Evolutionary conservation across 1,140 invertebrate genomes (phyloP).

Genomic region (Grapholita molesta): DNA sequence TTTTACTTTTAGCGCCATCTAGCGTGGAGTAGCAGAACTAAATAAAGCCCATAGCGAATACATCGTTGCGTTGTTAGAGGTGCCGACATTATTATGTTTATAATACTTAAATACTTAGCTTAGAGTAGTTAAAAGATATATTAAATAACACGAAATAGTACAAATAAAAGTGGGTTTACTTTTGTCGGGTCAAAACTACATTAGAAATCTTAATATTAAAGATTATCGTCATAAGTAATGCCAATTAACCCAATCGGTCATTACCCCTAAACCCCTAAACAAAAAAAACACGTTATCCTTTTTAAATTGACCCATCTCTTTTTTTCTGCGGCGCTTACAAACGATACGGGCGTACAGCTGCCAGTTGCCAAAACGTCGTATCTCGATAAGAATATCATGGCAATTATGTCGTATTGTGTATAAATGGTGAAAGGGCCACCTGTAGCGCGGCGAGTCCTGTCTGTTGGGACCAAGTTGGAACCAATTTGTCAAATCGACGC

Average conservation of each 20-base stretch:
- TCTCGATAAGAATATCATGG: background rate
- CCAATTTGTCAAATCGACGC: slow-evolving; percentile 8
- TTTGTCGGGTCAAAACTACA: background rate
- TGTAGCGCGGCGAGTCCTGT: background rate
- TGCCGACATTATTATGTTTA: too few relatives aligned
- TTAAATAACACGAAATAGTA: too few relatives aligned
- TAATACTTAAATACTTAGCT: too few relatives aligned
- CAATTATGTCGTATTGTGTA: background rate
- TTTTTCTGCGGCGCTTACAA: background rate
- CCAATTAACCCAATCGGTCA: background rate
- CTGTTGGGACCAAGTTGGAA: background rate
- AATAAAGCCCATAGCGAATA: background rate
- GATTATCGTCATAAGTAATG: background rate
- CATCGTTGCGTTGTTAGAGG: background rate
- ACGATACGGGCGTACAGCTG: background rate
- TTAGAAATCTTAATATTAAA: background rate
- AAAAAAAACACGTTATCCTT: background rate
- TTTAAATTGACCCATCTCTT: background rate
- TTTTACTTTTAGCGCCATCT: background rate
- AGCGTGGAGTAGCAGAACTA: background rate
- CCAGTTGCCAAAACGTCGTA: background rate
- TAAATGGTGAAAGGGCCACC: background rate
- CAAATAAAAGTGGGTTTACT: background rate
- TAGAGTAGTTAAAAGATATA: too few relatives aligned
- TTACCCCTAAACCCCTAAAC: background rate